phyloP scores from a whole-genome alignment of 2,797 vertebrate species.

The Austrolebias charrua region DNA sequence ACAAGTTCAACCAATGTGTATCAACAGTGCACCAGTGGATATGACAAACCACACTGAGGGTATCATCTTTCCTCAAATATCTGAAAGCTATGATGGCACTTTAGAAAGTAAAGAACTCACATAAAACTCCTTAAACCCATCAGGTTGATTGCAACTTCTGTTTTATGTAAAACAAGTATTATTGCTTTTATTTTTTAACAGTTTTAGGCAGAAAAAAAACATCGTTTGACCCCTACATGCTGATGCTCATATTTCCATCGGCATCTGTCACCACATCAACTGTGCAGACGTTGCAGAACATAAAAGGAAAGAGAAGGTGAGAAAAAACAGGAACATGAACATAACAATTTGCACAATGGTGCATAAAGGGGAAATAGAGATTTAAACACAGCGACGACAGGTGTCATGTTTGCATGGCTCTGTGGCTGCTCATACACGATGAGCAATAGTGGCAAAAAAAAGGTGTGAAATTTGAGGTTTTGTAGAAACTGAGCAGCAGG shows the following conservation, averaged over 20 bases:
- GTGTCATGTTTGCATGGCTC: conserved; percentile 35
- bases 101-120: background rate
- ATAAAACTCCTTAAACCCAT: background rate
- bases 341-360: background rate
- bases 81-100: background rate
- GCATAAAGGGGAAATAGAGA: conserved; percentile 24
- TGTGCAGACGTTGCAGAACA: conserved; percentile 15
- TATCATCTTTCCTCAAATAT: background rate
- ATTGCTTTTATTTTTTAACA: background rate
- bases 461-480: conserved; percentile 43
- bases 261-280: conserved; percentile 9
- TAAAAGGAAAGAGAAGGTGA: conserved; percentile 52
- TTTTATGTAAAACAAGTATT: background rate
- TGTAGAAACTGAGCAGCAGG: background rate
- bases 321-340: conserved; percentile 60
- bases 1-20: background rate
- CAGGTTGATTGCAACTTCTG: background rate
- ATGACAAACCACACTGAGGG: conserved; percentile 3
- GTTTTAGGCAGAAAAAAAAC: background rate
- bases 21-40: background rate
- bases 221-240: background rate
- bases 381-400: conserved; percentile 27
- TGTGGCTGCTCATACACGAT: background rate
- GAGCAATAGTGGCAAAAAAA: conserved; percentile 13
- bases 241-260: conserved; percentile 4